Percentiles rank a stretch among this genome's conserved stretches.
Evolutionary conservation across 2,888 invertebrate species (phyloP).

Genomic region (Diadegma fenestrale): DNA sequence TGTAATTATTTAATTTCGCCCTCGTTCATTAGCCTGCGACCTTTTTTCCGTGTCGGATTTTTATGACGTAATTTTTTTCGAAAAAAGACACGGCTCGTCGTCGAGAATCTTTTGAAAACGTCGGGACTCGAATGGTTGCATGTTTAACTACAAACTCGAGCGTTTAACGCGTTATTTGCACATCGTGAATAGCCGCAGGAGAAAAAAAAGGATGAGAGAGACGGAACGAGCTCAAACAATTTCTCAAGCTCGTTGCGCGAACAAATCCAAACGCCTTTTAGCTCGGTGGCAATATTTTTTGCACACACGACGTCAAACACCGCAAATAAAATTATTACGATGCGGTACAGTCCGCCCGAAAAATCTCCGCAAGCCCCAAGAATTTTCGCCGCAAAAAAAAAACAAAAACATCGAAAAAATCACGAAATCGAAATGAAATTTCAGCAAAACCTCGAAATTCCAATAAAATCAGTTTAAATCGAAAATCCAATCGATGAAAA

Average conservation of each 20-base stretch:
- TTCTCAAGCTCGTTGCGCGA: conserved; percentile 29
- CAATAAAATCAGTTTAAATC: neutral
- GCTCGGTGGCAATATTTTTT: conserved; percentile 44
- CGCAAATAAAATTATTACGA: conserved; percentile 46
- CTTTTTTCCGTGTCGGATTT: neutral
- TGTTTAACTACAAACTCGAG: conserved; percentile 50
- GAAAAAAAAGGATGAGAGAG: neutral
- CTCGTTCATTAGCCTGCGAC: neutral
- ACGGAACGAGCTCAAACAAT: conserved; percentile 40
- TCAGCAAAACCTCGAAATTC: neutral
- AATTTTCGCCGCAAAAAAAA: neutral
- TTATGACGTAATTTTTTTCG: neutral
- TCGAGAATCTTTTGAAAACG: neutral
- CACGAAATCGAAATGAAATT: neutral
- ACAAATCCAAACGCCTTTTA: conserved; percentile 23
- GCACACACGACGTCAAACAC: conserved; percentile 42
- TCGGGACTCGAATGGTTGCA: conserved; percentile 26
- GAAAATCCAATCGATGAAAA: neutral
- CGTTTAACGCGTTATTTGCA: conserved; percentile 62
- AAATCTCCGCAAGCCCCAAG: neutral
- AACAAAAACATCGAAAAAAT: too few species aligned
- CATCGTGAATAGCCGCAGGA: conserved; percentile 40
- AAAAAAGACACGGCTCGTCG: neutral
- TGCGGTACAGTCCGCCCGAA: neutral
- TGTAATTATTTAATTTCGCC: neutral